These are phyloP conservation scores for Mythimna pallens DNA, from an alignment of 2,888 invertebrate species.

Conservation along the genomic window DNA sequence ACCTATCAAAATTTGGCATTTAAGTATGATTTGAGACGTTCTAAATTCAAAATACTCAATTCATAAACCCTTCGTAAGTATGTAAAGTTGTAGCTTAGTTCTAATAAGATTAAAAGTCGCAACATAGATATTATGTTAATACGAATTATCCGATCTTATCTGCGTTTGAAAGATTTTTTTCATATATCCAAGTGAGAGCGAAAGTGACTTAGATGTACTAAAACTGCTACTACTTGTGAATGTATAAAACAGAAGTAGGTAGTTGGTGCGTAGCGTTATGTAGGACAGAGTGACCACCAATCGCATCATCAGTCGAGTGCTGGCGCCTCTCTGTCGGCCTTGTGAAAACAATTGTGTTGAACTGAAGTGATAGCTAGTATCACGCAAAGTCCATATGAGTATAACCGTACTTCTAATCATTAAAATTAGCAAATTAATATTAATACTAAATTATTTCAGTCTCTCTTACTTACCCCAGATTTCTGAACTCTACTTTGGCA, in stretches of 20 bases:
- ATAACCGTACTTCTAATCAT: not conserved
- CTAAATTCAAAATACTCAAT: too few relatives aligned
- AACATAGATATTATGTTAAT: too few relatives aligned
- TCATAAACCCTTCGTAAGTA: too few relatives aligned
- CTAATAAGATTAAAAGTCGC: too few relatives aligned
- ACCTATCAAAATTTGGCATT: too few relatives aligned
- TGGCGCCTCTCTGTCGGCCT: conserved; percentile 46
- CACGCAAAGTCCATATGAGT: conserved; percentile 4
- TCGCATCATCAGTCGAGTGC: conserved; percentile 31
- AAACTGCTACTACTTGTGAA: not conserved
- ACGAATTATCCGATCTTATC: too few relatives aligned
- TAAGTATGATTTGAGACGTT: too few relatives aligned
- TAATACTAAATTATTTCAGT: too few relatives aligned
- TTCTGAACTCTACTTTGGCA: not conserved
- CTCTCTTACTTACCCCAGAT: not conserved
- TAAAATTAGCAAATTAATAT: not conserved
- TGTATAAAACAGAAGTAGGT: not conserved
- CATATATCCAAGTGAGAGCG: too few relatives aligned
- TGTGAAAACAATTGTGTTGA: conserved; percentile 12
- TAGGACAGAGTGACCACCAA: conserved; percentile 25
- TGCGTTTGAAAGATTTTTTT: not conserved
- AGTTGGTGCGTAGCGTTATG: conserved; percentile 14
- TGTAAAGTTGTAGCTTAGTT: too few relatives aligned
- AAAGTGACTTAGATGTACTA: not conserved
- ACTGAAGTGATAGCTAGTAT: not conserved